Percentiles rank a stretch among this genome's conserved stretches.
These are phyloP conservation scores for Drosophila pseudoananassae DNA, from an alignment of 1,140 invertebrate genomes.

Conservation along the genomic window DNA sequence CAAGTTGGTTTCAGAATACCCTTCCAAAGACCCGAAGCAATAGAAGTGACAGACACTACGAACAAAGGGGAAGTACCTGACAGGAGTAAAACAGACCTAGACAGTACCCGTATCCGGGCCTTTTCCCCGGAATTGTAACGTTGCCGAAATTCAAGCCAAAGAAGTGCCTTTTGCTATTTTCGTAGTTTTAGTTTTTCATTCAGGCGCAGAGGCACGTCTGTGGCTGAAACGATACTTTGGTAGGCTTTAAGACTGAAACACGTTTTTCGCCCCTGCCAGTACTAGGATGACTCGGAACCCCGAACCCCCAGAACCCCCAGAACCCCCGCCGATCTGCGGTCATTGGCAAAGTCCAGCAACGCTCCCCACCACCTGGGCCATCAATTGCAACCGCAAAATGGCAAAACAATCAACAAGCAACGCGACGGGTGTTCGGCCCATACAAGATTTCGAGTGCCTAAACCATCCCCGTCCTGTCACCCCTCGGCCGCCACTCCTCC, in stretches of 20 bases:
- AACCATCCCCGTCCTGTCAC: not conserved
- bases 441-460: slow-evolving; percentile 29
- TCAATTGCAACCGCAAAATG: slow-evolving; percentile 71
- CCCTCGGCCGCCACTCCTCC: too few species aligned
- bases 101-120: slow-evolving; percentile 6
- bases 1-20: too few species aligned
- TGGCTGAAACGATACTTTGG: slow-evolving; percentile 31
- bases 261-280: not conserved
- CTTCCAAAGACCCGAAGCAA: slow-evolving; percentile 5
- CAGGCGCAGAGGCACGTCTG: not conserved
- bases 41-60: slow-evolving; percentile 16
- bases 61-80: slow-evolving; percentile 18
- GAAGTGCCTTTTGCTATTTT: slow-evolving; percentile 43
- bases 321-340: slow-evolving; percentile 19
- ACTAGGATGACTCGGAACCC: not conserved
- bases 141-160: slow-evolving; percentile 30
- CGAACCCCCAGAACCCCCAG: too few species aligned
- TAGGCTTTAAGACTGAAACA: slow-evolving; percentile 34
- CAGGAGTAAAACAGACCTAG: not conserved
- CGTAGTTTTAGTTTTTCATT: slow-evolving; percentile 22
- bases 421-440: slow-evolving; percentile 53
- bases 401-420: slow-evolving; percentile 78
- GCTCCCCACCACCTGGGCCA: slow-evolving; percentile 42
- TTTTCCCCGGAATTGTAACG: not conserved
- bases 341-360: slow-evolving; percentile 25